phyloP scores from a whole-genome alignment of 2,113 vertebrate genomes.

The Heterochromis multidens region DNA sequence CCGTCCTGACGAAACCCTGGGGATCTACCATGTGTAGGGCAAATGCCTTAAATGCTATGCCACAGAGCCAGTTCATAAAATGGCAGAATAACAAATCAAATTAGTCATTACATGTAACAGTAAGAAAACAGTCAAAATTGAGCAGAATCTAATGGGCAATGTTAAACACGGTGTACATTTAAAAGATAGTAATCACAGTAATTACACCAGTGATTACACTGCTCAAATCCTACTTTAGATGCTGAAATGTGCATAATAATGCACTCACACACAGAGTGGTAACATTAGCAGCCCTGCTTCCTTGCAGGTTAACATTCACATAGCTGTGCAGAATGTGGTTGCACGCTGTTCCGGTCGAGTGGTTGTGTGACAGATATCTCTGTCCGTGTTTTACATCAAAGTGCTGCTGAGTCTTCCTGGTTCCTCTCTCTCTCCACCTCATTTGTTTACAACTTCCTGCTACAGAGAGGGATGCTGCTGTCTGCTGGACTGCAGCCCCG shows the following conservation, averaged over 20 bases:
- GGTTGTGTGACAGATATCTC: background rate
- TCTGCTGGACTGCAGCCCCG: background rate
- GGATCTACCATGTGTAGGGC: background rate
- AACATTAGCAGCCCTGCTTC: background rate
- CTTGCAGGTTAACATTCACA: background rate
- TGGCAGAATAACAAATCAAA: background rate
- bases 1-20: background rate
- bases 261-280: too few relatives aligned
- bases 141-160: background rate
- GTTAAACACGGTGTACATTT: background rate
- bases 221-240: background rate
- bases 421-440: background rate
- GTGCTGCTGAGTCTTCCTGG: background rate
- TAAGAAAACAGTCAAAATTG: background rate
- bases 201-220: background rate
- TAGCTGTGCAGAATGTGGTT: background rate
- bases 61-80: background rate
- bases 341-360: background rate
- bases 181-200: background rate
- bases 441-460: background rate
- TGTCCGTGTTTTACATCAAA: too few relatives aligned
- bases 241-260: background rate
- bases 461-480: background rate
- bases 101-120: fast-evolving
- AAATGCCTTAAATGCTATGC: too few relatives aligned